These are phyloP conservation scores for Drosophila prolongata DNA, from an alignment of 2,888 invertebrate species.

Conservation along the genomic window DNA sequence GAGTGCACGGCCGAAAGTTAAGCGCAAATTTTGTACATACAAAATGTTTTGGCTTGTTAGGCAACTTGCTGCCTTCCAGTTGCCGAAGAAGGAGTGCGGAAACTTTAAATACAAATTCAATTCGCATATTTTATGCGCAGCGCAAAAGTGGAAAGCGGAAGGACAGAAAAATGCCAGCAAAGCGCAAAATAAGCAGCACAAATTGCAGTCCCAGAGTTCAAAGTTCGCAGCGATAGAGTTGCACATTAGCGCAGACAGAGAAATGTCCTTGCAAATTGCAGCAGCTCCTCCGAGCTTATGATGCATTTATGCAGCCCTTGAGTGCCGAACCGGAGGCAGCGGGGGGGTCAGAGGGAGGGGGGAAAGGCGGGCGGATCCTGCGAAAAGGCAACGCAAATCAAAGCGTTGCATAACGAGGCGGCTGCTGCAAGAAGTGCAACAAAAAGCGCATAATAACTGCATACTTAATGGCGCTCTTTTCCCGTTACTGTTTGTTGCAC, in stretches of 20 bases:
- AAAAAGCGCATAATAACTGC: slow-evolving; percentile 78
- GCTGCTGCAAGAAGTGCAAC: slow-evolving; percentile 70
- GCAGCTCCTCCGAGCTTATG: slow-evolving; percentile 66
- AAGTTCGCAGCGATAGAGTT: slow-evolving; percentile 59
- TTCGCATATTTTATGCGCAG: slow-evolving; percentile 77
- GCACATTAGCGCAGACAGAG: slow-evolving; percentile 69
- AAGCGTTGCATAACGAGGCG: slow-evolving; percentile 66
- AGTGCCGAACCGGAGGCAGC: slow-evolving; percentile 45
- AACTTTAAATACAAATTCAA: slow-evolving; percentile 80
- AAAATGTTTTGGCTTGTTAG: slow-evolving; percentile 79
- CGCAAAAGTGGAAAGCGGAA: slow-evolving; percentile 58
- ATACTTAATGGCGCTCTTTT: slow-evolving; percentile 66
- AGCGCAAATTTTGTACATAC: slow-evolving; percentile 76
- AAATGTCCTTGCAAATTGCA: slow-evolving; percentile 73
- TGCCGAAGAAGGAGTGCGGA: slow-evolving; percentile 29
- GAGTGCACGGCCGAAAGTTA: slow-evolving; percentile 58
- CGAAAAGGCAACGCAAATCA: slow-evolving; percentile 56
- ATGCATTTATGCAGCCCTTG: slow-evolving; percentile 75
- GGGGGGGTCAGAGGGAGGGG: background rate
- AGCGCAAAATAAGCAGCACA: slow-evolving; percentile 75
- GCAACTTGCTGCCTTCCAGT: slow-evolving; percentile 61
- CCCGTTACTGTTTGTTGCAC: slow-evolving; percentile 38
- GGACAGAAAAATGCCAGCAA: slow-evolving; percentile 63
- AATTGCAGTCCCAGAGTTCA: slow-evolving; percentile 65
- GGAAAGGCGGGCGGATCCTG: slow-evolving; percentile 20